These are phyloP conservation scores for Chrysomallon squamiferum DNA, from an alignment of 1,140 invertebrate species.

Conservation along the genomic window DNA sequence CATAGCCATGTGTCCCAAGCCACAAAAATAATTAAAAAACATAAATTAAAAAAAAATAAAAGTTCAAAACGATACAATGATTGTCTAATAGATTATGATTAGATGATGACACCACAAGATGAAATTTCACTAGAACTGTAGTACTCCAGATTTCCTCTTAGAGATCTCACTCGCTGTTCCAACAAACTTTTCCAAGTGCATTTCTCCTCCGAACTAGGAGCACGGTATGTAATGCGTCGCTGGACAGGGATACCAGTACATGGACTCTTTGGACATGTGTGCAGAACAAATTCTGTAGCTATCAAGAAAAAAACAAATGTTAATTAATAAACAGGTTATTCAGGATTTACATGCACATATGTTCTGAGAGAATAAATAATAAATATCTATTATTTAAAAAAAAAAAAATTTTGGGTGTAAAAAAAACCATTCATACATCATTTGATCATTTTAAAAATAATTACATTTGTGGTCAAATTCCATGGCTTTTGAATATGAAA, in stretches of 20 bases:
- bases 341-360: background rate
- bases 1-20: too few relatives aligned
- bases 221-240: slow-evolving; percentile 34
- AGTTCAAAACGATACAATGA: too few relatives aligned
- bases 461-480: too few relatives aligned
- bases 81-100: too few relatives aligned
- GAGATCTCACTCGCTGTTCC: slow-evolving; percentile 40
- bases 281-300: slow-evolving; percentile 53
- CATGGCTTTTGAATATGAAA: too few relatives aligned
- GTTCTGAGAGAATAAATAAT: background rate
- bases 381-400: background rate
- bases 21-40: too few relatives aligned
- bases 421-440: too few relatives aligned
- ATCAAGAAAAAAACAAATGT: slow-evolving; percentile 11
- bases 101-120: slow-evolving; percentile 16
- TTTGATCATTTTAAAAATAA: too few relatives aligned
- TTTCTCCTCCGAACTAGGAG: slow-evolving; percentile 47
- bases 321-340: background rate
- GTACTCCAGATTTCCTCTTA: slow-evolving; percentile 34
- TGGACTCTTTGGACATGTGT: slow-evolving; percentile 18
- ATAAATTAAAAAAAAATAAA: too few relatives aligned
- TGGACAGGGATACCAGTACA: slow-evolving; percentile 18
- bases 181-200: slow-evolving; percentile 50
- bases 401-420: too few relatives aligned
- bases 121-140: slow-evolving; percentile 33